A percentile compares a stretch with the other conserved stretches of the same genome.
phyloP scores from a whole-genome alignment of 2,113 vertebrate genomes.

The Hylia prasina region DNA sequence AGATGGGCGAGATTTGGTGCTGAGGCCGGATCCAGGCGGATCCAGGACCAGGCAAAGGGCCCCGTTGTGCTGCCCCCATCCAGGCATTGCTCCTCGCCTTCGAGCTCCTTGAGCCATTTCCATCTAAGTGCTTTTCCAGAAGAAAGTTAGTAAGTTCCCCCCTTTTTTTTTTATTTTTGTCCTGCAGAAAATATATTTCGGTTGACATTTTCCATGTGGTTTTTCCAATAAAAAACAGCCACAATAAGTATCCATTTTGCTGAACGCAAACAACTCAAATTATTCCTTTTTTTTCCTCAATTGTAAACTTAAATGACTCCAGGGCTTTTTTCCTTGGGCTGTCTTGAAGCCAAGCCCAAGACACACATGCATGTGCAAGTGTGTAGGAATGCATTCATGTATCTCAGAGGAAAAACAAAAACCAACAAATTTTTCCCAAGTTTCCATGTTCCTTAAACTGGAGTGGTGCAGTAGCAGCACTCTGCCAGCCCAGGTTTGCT shows the following conservation, averaged over 20 bases:
- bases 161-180: neutral
- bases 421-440: neutral
- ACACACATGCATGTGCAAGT: neutral
- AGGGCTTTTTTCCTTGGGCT: neutral
- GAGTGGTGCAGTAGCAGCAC: neutral
- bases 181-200: neutral
- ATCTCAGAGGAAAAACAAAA: neutral
- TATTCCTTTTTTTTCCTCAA: neutral
- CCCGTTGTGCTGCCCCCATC: neutral
- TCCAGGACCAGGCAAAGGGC: neutral
- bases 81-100: neutral
- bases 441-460: neutral
- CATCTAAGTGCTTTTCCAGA: conserved; percentile 1
- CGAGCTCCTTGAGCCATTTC: neutral
- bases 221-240: conserved; percentile 20
- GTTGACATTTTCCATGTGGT: conserved; percentile 5
- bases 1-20: fast-evolving
- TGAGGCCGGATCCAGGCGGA: fast-evolving
- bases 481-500: neutral
- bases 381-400: neutral
- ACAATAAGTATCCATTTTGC: neutral
- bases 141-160: neutral
- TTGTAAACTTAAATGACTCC: neutral
- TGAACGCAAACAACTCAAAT: neutral
- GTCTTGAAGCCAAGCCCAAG: neutral